Conservation (phyloP, 2,888 invertebrate species). For the Cecidostiba fungosa region DNA sequence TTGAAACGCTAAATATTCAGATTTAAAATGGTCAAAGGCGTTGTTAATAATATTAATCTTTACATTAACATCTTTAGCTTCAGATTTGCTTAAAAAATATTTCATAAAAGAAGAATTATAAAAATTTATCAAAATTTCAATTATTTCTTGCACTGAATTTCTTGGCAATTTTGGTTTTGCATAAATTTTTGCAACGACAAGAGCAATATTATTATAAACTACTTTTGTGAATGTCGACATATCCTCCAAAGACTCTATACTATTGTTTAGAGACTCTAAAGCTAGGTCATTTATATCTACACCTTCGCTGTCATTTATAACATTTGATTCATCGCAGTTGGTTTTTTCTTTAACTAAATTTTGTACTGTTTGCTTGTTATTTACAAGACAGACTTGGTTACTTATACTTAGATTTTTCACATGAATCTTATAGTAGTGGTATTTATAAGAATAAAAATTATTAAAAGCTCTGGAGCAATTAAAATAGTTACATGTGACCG, state of each 20-base stretch:
- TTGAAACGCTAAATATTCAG: slow-evolving; percentile 15
- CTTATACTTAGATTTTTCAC: background rate
- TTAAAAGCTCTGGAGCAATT: slow-evolving; percentile 57
- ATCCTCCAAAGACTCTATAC: background rate
- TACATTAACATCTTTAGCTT: background rate
- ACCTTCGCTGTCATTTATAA: background rate
- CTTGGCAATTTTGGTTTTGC: slow-evolving; percentile 25
- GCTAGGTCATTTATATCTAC: background rate
- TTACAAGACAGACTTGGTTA: background rate
- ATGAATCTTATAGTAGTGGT: slow-evolving; percentile 32
- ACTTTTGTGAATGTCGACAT: slow-evolving; percentile 10
- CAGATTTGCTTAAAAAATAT: background rate
- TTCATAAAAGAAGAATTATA: slow-evolving; percentile 13
- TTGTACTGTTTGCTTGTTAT: background rate
- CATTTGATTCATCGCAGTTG: background rate
- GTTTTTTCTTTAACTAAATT: background rate
- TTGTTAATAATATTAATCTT: slow-evolving; percentile 10
- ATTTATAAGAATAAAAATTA: slow-evolving; percentile 57
- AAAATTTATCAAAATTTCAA: slow-evolving; percentile 30
- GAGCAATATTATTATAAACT: slow-evolving; percentile 18
- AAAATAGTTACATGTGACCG: slow-evolving; percentile 47
- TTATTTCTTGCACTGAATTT: background rate
- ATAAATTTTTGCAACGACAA: slow-evolving; percentile 57
- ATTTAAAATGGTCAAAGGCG: slow-evolving; percentile 19
- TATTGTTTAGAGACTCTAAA: background rate